phyloP scores from a whole-genome alignment of 2,797 vertebrate species.

The Urocyon cinereoargenteus region DNA sequence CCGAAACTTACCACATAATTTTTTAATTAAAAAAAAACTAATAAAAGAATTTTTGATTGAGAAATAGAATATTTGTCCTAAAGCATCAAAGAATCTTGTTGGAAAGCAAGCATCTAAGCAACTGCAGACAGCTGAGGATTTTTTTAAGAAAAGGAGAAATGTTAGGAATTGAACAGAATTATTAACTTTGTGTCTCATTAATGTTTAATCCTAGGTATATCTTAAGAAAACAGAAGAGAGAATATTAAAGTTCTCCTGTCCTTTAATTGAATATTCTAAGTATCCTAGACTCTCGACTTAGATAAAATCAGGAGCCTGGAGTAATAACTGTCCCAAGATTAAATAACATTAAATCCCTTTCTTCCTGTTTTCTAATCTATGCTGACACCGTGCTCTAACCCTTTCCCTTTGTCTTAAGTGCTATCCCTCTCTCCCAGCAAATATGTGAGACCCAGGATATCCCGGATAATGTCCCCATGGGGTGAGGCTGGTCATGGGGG shows the following conservation, averaged over 20 bases:
- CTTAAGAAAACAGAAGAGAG: slow-evolving; percentile 20
- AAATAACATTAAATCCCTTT: neutral
- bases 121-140: neutral
- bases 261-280: slow-evolving; percentile 42
- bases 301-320: neutral
- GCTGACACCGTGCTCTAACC: neutral
- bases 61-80: slow-evolving; percentile 36
- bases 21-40: slow-evolving; percentile 50
- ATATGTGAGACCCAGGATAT: neutral
- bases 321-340: neutral
- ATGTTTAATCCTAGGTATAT: slow-evolving; percentile 54
- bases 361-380: neutral
- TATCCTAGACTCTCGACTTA: neutral
- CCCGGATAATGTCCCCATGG: neutral
- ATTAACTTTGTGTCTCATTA: slow-evolving; percentile 67
- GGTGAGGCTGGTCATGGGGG: neutral
- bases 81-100: slow-evolving; percentile 43
- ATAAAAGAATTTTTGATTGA: slow-evolving; percentile 55
- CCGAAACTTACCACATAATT: slow-evolving; percentile 39
- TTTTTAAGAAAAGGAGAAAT: slow-evolving; percentile 30
- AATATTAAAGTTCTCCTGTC: slow-evolving; percentile 12
- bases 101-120: neutral
- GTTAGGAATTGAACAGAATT: slow-evolving; percentile 53
- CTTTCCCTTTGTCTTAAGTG: neutral
- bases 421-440: neutral